Base-by-base conservation (phyloP, 23 tunicate species). In the Botrylloides violaceus region DNA sequence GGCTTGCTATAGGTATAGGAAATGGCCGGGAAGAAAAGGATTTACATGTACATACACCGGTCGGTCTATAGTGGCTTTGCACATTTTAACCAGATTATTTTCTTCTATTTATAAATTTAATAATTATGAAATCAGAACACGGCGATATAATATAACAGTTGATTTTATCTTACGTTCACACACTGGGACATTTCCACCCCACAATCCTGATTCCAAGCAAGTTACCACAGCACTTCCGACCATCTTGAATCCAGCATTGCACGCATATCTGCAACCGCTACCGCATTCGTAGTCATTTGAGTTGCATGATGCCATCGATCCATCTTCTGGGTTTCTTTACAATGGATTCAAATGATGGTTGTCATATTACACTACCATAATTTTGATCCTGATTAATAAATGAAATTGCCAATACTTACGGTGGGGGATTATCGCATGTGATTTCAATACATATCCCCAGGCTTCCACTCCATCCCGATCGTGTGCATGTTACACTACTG, bases 151-250 rank as follows among this genome's bases (percentile, higher is more conserved):
- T n/a, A n/a, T n/a, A n/a, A n/a, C n/a, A n/a, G n/a, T n/a, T n/a
- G n/a, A n/a, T n/a, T n/a, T n/a, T n/a, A 59, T 22, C 70, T 29
- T 63, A 63, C 70, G 70, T 63, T 63, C 70, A 34, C 70, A 63
- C 4, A 63, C 36, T 9, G 70, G 35, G 3, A 34, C 33, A 4
- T 23, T 33, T 19, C 70, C 35, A 9, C 36, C 33, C 70, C 70
- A 63, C 33, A 27, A 22, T 63, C 70, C 70, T 25, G 32, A 25
- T 28, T 29, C 36, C 35, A 27, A 33, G 29, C 70, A 63, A 28
- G 33, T 34, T 25, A 28, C 29, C 19, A 19, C n/a, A 4, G 34
- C n/a, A 9, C 34, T 25, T 63, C 70, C 70, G 9, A 63, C 35
- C 29, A 63, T 27, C 33, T 9, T 25, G 35, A 3, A 63, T 3